phyloP scores from a whole-genome alignment of 1,140 invertebrate species.

The Heliconius himera region DNA sequence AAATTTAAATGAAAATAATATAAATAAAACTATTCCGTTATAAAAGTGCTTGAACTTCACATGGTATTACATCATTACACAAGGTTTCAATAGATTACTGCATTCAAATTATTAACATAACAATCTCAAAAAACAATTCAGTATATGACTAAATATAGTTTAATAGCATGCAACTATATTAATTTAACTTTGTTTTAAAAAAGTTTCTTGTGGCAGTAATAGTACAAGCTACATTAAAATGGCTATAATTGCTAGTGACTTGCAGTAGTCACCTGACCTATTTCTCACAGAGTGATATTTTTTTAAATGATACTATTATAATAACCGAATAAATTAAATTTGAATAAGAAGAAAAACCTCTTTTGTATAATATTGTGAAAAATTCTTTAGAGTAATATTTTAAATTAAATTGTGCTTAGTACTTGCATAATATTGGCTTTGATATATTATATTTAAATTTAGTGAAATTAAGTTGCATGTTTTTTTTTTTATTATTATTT shows the following conservation, averaged over 20 bases:
- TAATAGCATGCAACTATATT: not conserved
- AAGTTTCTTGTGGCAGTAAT: not conserved
- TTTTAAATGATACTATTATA: not conserved
- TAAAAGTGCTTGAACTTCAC: not conserved
- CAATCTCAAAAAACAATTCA: not conserved
- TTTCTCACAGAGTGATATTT: not conserved
- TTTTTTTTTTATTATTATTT: no score
- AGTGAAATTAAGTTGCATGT: no score
- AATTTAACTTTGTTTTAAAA: not conserved
- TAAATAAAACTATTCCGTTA: not conserved
- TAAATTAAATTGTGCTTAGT: not conserved
- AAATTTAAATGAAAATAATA: no score
- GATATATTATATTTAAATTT: no score
- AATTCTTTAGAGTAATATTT: not conserved
- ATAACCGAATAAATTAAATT: constrained; percentile 5
- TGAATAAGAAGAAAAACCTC: constrained; percentile 5
- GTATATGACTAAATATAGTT: not conserved
- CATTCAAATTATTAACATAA: not conserved
- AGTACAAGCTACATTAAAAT: not conserved
- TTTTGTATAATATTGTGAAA: not conserved
- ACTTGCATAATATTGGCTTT: no score
- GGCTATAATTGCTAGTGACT: constrained; percentile 1
- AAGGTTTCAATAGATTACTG: constrained; percentile 11
- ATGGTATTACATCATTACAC: constrained; percentile 25
- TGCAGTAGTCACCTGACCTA: constrained; percentile 15